Evolutionary conservation across 2,888 invertebrate genomes (phyloP).

Genomic region (Volucella inanis): DNA sequence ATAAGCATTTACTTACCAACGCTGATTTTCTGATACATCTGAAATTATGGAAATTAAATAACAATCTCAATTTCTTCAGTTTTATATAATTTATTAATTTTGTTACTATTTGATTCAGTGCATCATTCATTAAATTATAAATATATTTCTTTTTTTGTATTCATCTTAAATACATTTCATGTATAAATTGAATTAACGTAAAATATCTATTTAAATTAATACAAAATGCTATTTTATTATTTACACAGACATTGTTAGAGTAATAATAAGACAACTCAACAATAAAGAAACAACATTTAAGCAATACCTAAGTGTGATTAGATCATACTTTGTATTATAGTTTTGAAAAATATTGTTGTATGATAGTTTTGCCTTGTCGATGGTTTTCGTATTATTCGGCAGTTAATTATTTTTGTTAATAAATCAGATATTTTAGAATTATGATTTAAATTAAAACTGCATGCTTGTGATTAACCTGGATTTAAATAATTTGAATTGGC

Average conservation of each 20-base stretch:
- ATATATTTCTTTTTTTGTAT: constrained; percentile 76
- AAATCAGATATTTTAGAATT: constrained; percentile 1
- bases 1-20: not conserved
- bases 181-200: constrained; percentile 71
- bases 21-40: not conserved
- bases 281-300: constrained; percentile 40
- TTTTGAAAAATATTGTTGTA: constrained; percentile 31
- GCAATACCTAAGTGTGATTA: constrained; percentile 57
- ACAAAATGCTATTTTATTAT: constrained; percentile 74
- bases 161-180: constrained; percentile 69
- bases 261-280: constrained; percentile 51
- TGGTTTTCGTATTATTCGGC: constrained; percentile 58
- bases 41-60: constrained; percentile 14
- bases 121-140: constrained; percentile 80
- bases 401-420: constrained; percentile 26
- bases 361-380: constrained; percentile 61
- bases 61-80: constrained; percentile 61
- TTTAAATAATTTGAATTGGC: constrained; percentile 51
- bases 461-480: not conserved
- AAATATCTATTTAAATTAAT: constrained; percentile 76
- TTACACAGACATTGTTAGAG: constrained; percentile 60
- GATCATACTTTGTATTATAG: constrained; percentile 21
- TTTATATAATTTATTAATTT: constrained; percentile 79
- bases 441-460: constrained; percentile 16
- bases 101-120: constrained; percentile 83